Base-by-base conservation (phyloP, 2,888 invertebrate species). In the Melieria crassipennis region DNA sequence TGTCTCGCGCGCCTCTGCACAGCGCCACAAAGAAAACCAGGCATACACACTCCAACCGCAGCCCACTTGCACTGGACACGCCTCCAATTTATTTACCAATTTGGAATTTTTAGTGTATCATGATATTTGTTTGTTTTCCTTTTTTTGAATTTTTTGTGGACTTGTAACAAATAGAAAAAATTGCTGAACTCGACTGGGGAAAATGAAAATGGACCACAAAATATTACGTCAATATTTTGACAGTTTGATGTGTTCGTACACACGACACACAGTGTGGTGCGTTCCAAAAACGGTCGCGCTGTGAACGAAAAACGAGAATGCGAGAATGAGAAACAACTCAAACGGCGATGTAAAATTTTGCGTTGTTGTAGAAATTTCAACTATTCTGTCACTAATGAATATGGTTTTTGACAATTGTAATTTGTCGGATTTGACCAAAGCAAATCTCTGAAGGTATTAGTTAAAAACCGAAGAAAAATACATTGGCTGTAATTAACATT, bases 201-300 rank as follows among this genome's bases (percentile, higher is more conserved):
- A 74, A 66, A 46, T 58, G 71, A 65, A 68, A 65, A 70, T 68
- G 69, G 69, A 73, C 52, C 64, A 65, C 58, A 78, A 73, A 76
- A 76, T 75, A 75, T 78, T 77, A 78, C 76, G 77, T 77, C 78
- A 78, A 78, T 78, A 75, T 76, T 78, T 75, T 78, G 78, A 77
- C 78, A 78, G 70, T 62, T 61, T 4, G 1, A 72, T 70, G 69
- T 52, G 68, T 70, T 70, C 62, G 62, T 60, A 61, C 7, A 5
- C 55, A 42, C 6, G 30, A 7, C n/a, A 7, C 5, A n/a, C 9
- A 46, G 47, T 46, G 48, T 50, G 60, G 9, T 69, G 64, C 65
- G 71, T 72, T 75, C 73, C 48, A 45, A 60, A 62, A 48, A 7
- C 9, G 7, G 9, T 7, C 30, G 30, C 30, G 30, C 30, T 30